Percentiles rank a stretch among this genome's conserved stretches.
Evolutionary conservation across 2,113 vertebrate genomes (phyloP).

Genomic region (Apteryx mantelli): DNA sequence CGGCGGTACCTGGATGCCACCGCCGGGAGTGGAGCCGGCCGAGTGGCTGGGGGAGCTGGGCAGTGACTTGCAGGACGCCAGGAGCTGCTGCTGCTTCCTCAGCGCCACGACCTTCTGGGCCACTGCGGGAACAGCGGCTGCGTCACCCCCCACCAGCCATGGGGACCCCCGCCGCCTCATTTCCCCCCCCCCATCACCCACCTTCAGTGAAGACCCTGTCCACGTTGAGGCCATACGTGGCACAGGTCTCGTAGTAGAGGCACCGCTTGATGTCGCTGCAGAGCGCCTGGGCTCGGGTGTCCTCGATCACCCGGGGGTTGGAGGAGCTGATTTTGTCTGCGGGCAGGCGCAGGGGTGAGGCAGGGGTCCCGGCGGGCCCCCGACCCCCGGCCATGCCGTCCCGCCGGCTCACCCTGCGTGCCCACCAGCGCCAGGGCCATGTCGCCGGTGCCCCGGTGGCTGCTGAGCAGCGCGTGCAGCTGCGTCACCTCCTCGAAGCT

Average conservation of each 20-base stretch:
- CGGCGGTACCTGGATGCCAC: neutral
- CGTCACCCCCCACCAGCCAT: neutral
- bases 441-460: constrained; percentile 80
- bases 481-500: constrained; percentile 91
- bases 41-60: constrained; percentile 95
- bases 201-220: constrained; percentile 93
- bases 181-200: constrained; percentile 11
- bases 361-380: too few relatives aligned
- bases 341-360: neutral
- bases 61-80: constrained; percentile 93
- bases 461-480: constrained; percentile 82
- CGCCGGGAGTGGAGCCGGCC: constrained; percentile 17
- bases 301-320: constrained; percentile 90
- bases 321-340: constrained; percentile 92
- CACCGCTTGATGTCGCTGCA: constrained; percentile 88
- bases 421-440: constrained; percentile 91
- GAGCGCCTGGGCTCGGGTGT: constrained; percentile 86
- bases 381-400: neutral
- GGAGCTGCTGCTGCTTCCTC: constrained; percentile 88
- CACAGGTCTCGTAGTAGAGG: constrained; percentile 95
- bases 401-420: constrained; percentile 88
- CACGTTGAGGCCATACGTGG: constrained; percentile 95
- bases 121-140: constrained; percentile 71
- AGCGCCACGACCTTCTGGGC: constrained; percentile 89
- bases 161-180: too few relatives aligned